Percentiles rank a stretch among this genome's conserved stretches.
Conservation (phyloP, 2,113 vertebrate genomes). For the Lynx canadensis region DNA sequence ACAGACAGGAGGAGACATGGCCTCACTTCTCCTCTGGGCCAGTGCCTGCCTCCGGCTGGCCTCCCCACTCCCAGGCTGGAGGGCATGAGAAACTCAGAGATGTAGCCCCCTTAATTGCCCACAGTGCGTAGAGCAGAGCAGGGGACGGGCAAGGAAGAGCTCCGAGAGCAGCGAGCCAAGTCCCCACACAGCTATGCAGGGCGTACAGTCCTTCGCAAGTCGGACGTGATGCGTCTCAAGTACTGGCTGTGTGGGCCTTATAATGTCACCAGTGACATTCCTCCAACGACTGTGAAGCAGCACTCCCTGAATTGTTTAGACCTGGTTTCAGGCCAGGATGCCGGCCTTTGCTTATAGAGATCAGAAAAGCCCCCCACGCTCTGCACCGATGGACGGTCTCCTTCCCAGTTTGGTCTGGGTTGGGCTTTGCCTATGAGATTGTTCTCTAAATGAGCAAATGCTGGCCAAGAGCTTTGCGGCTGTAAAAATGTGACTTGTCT, state of each 20-base stretch:
- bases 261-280: background rate
- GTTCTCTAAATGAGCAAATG: conserved; percentile 28
- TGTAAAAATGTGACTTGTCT: conserved; percentile 24
- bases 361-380: background rate
- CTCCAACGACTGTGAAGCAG: background rate
- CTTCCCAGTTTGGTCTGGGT: background rate
- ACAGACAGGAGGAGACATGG: background rate
- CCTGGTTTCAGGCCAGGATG: background rate
- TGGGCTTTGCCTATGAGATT: conserved; percentile 1
- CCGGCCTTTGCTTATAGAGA: background rate
- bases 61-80: background rate
- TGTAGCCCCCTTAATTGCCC: too few relatives aligned
- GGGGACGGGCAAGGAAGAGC: background rate
- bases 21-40: background rate
- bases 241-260: background rate
- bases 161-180: background rate
- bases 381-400: background rate
- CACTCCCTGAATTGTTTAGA: background rate
- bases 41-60: background rate
- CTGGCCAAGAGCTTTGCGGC: conserved; percentile 14
- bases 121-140: background rate
- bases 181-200: background rate
- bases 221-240: background rate
- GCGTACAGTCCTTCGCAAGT: background rate
- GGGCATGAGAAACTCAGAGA: background rate